Evolutionary conservation across 2,797 vertebrate species (phyloP), one percentile per base, ranked within the genome.

Genomic region (Spea hammondii): DNA sequence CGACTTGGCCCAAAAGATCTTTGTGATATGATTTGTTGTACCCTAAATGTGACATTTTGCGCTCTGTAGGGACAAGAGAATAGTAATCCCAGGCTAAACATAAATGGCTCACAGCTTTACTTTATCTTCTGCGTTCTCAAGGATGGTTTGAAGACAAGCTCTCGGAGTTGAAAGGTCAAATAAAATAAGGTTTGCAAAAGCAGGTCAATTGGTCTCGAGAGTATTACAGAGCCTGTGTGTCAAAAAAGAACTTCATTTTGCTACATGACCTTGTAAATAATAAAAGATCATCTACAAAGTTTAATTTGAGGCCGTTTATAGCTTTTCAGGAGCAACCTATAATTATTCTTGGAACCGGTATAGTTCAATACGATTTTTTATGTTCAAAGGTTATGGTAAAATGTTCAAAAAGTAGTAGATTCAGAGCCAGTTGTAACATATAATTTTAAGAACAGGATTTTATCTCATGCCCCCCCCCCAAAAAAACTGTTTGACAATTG

Each of bases 161-260:
- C 57, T 50, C 10, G 12, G 47, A 74, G 78, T 69, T 79, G 72
- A 79, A 79, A 74, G 78, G 72, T 74, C 78, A 79, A 8, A 74
- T 59, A 74, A 79, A 64, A 64, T 70, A 79, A 54, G 66, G 4
- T 45, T 65, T 70, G 49, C 6, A 79, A 79, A 79, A 57, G 65
- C 57, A 57, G 70, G 48, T 44, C 72, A 55, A 74, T 64, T 70
- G 72, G 72, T 79, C 78, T 70, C 78, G 9, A 50, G 72, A 64
- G 78, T 32, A 74, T 70, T 69, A 48, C 55, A 64, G 48, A 70
- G 14, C 6, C 47, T 70, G 13, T 48, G 51, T 49, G 78, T 49
- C 6, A 4, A 47, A 74, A 48, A n/a, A 62, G n/a, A 53, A n/a
- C 8, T 62, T 53, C 49, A 64, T 13, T 69, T 32, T 13, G 11